Evolutionary conservation across 2,888 invertebrate genomes (phyloP).

Genomic region (Clanis bilineata): DNA sequence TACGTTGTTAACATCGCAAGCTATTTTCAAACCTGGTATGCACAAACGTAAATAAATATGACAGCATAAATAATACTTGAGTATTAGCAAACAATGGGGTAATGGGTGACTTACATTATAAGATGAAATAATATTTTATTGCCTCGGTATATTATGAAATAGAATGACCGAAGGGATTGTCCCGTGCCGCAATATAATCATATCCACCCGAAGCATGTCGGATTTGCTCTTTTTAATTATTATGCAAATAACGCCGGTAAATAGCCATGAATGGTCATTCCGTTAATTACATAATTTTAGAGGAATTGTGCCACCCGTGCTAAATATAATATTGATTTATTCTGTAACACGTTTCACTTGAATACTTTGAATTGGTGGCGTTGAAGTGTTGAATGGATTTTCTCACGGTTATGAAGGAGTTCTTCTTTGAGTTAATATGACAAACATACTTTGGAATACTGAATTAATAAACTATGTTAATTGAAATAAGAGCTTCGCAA

Average conservation of each 20-base stretch:
- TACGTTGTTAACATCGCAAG: background rate
- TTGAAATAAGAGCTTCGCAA: too few relatives aligned
- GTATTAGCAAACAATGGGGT: constrained; percentile 4
- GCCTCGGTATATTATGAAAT: background rate
- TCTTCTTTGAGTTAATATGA: too few relatives aligned
- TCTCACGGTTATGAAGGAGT: background rate
- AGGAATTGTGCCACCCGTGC: constrained; percentile 44
- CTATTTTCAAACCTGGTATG: background rate
- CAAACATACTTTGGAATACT: too few relatives aligned
- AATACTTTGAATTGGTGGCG: background rate
- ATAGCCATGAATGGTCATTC: constrained; percentile 26
- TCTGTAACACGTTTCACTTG: constrained; percentile 42
- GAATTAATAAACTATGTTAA: too few relatives aligned
- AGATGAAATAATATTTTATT: constrained; percentile 10
- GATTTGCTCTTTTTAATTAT: constrained; percentile 60
- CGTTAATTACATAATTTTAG: constrained; percentile 43
- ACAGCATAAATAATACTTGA: constrained; percentile 6
- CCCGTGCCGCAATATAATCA: background rate
- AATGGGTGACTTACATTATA: constrained; percentile 9
- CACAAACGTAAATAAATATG: constrained; percentile 10
- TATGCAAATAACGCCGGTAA: constrained; percentile 51
- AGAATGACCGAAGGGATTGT: background rate
- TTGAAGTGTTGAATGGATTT: background rate
- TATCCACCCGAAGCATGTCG: constrained; percentile 24
- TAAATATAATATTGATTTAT: constrained; percentile 39